These are phyloP conservation scores for Catocala nupta DNA, from an alignment of 2,888 invertebrate species.

Conservation along the genomic window DNA sequence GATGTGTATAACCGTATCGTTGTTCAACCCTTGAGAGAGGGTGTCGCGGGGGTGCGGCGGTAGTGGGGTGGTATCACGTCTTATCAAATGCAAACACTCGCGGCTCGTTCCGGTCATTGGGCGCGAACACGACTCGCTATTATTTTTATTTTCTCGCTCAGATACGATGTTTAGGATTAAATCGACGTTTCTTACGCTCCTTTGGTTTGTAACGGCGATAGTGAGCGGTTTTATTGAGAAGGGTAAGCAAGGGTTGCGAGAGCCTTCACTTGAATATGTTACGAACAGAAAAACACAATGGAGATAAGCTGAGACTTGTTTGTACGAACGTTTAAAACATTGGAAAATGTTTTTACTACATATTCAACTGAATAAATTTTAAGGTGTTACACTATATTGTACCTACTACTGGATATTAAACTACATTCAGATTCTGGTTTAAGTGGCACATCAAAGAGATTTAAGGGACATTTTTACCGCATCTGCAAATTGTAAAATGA, in stretches of 20 bases:
- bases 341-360: no score
- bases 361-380: no score
- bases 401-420: no score
- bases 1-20: constrained; percentile 49
- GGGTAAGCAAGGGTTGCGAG: constrained; percentile 39
- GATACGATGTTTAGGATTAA: constrained; percentile 64
- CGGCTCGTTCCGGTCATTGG: constrained; percentile 80
- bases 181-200: constrained; percentile 61
- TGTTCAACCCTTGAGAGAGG: constrained; percentile 54
- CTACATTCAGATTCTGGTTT: no score
- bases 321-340: constrained; percentile 3
- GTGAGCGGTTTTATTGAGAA: constrained; percentile 53
- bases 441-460: no score
- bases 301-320: constrained; percentile 14
- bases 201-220: constrained; percentile 55
- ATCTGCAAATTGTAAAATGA: neutral
- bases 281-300: constrained; percentile 20
- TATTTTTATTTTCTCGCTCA: constrained; percentile 78
- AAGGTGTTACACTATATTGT: no score
- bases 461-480: neutral
- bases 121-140: constrained; percentile 70
- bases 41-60: constrained; percentile 44
- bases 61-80: constrained; percentile 56
- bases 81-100: constrained; percentile 86
- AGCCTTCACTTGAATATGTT: constrained; percentile 37